Evolutionary conservation across 2,113 vertebrate genomes (phyloP).

Genomic region (Brachypodius melanocephalos): DNA sequence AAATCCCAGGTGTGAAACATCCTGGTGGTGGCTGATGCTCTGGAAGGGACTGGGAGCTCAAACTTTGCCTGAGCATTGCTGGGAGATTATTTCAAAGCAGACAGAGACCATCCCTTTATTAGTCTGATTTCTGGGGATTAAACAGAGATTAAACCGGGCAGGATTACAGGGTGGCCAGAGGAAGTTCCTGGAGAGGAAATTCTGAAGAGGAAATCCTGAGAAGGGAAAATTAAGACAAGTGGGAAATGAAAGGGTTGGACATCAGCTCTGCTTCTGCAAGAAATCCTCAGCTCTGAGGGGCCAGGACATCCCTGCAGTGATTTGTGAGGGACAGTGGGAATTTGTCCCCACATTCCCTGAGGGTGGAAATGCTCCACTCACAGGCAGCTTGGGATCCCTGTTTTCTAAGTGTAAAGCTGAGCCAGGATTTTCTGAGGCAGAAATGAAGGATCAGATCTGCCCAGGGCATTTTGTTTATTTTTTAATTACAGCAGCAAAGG

Average conservation of each 20-base stretch:
- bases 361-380: background rate
- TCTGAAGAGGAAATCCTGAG: background rate
- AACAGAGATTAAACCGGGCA: background rate
- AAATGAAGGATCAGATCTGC: background rate
- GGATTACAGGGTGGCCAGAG: background rate
- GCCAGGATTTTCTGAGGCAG: background rate
- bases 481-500: background rate
- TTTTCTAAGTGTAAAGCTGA: background rate
- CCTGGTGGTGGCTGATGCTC: background rate
- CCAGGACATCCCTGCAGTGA: background rate
- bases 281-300: background rate
- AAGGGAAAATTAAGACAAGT: background rate
- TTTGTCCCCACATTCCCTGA: background rate
- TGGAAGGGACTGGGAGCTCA: background rate
- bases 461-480: background rate
- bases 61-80: background rate
- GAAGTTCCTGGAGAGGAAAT: background rate
- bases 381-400: rapidly evolving
- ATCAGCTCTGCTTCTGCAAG: background rate
- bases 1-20: background rate
- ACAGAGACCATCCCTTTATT: background rate
- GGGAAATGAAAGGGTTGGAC: background rate
- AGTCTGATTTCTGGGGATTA: too few relatives aligned
- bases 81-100: background rate
- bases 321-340: background rate